A percentile compares a stretch with the other conserved stretches of the same genome.
Conservation (phyloP, 1,140 invertebrate genomes). For the Drosophila varians region DNA sequence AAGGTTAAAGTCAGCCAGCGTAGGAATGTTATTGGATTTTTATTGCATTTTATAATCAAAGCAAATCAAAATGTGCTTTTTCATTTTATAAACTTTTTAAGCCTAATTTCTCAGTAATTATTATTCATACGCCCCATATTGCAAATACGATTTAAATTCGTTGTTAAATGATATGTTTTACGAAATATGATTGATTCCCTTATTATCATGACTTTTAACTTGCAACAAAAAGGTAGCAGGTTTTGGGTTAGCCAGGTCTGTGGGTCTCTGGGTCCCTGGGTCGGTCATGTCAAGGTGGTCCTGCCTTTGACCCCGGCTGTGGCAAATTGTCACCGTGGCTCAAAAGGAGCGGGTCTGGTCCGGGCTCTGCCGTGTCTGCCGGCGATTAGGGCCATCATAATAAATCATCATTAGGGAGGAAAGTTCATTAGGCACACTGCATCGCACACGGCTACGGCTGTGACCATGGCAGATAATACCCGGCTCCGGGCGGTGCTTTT, state of each 20-base stretch:
- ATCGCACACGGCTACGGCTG: slow-evolving; percentile 10
- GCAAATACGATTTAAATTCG: too few relatives aligned
- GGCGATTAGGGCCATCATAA: slow-evolving; percentile 68
- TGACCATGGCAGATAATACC: slow-evolving; percentile 39
- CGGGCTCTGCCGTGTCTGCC: slow-evolving; percentile 37
- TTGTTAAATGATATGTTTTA: too few relatives aligned
- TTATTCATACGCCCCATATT: not conserved
- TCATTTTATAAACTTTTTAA: too few relatives aligned
- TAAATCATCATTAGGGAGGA: slow-evolving; percentile 69
- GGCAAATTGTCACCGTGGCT: slow-evolving; percentile 49
- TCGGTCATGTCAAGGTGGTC: slow-evolving; percentile 7
- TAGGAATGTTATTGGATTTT: slow-evolving; percentile 2
- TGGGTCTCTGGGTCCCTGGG: not conserved
- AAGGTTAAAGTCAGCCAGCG: slow-evolving; percentile 7
- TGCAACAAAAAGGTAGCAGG: slow-evolving; percentile 48
- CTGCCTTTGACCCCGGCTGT: slow-evolving; percentile 19
- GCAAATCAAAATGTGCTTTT: not conserved
- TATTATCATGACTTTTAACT: slow-evolving; percentile 52
- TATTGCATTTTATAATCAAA: not conserved
- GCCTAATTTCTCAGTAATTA: too few relatives aligned
- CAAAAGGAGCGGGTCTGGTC: not conserved
- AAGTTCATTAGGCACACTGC: slow-evolving; percentile 58
- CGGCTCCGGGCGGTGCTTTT: slow-evolving; percentile 47
- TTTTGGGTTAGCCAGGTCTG: not conserved
- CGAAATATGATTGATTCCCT: not conserved